Percentiles rank a stretch among this genome's conserved stretches.
phyloP scores from a whole-genome alignment of 2,888 invertebrate genomes.

The Netelia inedita region DNA sequence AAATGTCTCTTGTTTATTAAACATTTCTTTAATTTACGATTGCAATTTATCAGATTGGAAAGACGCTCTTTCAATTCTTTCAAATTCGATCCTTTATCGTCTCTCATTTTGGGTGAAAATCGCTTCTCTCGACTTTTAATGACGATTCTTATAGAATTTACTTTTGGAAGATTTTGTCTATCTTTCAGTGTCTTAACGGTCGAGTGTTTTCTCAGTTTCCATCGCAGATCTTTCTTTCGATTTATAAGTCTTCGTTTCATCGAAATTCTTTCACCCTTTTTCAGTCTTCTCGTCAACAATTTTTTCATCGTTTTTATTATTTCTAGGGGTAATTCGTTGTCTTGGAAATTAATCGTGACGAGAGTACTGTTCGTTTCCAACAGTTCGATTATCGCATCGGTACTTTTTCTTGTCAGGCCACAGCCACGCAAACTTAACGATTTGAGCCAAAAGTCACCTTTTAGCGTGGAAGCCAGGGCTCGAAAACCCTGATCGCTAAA shows the following conservation, averaged over 20 bases:
- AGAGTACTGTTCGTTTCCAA: conserved; percentile 71
- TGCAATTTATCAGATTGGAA: conserved; percentile 64
- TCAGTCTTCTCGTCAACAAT: conserved; percentile 67
- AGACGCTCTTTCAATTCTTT: conserved; percentile 57
- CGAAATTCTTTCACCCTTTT: conserved; percentile 52
- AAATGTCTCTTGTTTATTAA: conserved; percentile 64
- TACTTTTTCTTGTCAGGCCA: conserved; percentile 72
- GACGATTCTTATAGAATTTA: background rate
- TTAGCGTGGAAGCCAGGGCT: conserved; percentile 62
- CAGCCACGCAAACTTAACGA: conserved; percentile 72
- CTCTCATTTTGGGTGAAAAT: conserved; percentile 13
- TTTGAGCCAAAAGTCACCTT: conserved; percentile 73
- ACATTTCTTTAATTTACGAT: conserved; percentile 64
- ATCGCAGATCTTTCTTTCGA: conserved; percentile 36
- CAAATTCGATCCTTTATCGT: conserved; percentile 28
- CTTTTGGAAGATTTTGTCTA: conserved; percentile 3
- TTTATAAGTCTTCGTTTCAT: conserved; percentile 44
- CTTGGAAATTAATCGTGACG: conserved; percentile 68
- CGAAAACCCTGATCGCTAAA: conserved; percentile 71
- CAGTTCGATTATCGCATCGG: conserved; percentile 67
- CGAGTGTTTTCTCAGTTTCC: conserved; percentile 6
- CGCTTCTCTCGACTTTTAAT: background rate
- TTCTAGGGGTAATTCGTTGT: conserved; percentile 69
- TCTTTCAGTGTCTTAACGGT: conserved; percentile 7
- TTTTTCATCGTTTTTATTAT: conserved; percentile 58